Evolutionary conservation across 2,888 invertebrate genomes (phyloP), one percentile per base, ranked within the genome.

Genomic region (Noctua janthina): DNA sequence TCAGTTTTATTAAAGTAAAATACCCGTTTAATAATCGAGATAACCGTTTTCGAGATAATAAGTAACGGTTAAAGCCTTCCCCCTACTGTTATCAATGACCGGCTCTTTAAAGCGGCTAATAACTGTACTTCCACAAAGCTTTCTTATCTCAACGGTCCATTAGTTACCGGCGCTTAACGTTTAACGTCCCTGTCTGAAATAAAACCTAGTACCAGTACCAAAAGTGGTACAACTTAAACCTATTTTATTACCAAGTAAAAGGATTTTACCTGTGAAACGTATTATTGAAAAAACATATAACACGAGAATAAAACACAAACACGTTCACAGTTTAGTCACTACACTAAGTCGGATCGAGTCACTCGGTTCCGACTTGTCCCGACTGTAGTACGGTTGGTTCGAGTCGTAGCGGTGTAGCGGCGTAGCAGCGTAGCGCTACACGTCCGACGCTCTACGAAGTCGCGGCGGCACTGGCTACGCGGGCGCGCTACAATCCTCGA

Each of bases 401-500:
- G 88, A 88, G 79, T 78, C 89, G 92, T 92, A 91, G 91, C 71
- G 43, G 67, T 62, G 80, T 62, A 68, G 76, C 90, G 51, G 75
- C 77, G 81, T 69, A 69, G 77, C 90, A 90, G 76, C 87, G 84
- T 88, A 86, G 86, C 83, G 81, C 87, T 87, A 87, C 84, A 85
- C 93, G 95, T 93, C 96, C 93, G 93, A 85, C 89, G 91, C 86
- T 94, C 95, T 95, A 95, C 95, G 95, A 88, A 87, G 95, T 92
- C 94, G 93, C 94, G 94, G 91, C 92, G 93, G 93, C 93, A 96
- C 96, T 96, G 96, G 92, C 95, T 95, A 95, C 95, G 95, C 92
- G 92, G 88, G 93, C 92, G 94, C 93, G 94, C 93, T 95, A 93
- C 93, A 93, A 93, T 92, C 94, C 93, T 91, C 92, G 91, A 90